Base-by-base conservation (phyloP, 2,888 invertebrate species). In the Sphaerophoria taeniata region DNA sequence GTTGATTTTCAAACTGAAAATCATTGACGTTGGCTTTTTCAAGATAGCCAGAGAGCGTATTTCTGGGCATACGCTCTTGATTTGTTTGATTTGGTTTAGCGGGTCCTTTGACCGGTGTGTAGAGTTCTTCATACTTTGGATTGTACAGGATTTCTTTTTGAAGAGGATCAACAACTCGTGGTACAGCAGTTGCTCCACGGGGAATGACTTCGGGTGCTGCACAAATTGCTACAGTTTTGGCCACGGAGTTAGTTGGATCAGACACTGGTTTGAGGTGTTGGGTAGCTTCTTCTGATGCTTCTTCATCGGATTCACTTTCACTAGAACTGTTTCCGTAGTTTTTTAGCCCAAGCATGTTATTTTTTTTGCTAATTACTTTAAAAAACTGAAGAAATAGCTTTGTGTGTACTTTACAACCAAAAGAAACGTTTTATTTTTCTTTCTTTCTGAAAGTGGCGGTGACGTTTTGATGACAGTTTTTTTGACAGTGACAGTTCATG, bases 1-100 rank as follows among this genome's bases (percentile, higher is more conserved):
- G 94, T 90, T 99, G 98, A 91, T 97, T 98, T 92, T 99, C 99
- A 94, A 99, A 99, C 89, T 98, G 97, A 92, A 99, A 99, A 88
- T 97, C 97, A 92, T 97, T 99, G 65, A 99, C 95, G 91, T 99
- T 98, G 0, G 99, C 98, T 87, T 96, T 95, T 90, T 99, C 99
- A 0, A 98, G 97, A 92, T 95, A 98, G 0, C 99, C 99, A 0
- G 99, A 96, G 11, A 99, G 93, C 89, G 96, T 98, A 90, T 99
- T 99, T 90, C 97, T 96, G 6, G 94, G 93, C 0, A 98, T 97
- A 87, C 94, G 95, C 93, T 98, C 96, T 89, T 98, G 98, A 89
- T 96, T 95, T 0, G 98, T 98, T 92, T 97, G 95, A 90, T 96
- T 97, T 0, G 99, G 99, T 93, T 99, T 98, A 88, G 95, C 95